A percentile compares a stretch with the other conserved stretches of the same genome.
Evolutionary conservation across 2,888 invertebrate species (phyloP).

Genomic region (Ectropis crepuscularia): DNA sequence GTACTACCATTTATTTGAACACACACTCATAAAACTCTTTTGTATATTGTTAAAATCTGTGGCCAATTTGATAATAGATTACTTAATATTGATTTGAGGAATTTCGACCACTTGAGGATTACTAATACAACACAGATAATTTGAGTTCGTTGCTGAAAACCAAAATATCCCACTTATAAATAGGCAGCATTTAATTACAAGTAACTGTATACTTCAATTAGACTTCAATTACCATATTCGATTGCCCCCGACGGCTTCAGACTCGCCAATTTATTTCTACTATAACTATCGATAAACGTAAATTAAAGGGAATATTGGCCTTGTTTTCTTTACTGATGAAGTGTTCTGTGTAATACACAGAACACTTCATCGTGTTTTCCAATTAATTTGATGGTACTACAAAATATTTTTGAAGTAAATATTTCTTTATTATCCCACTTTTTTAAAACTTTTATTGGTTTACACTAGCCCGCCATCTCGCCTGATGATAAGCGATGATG

Average conservation of each 20-base stretch:
- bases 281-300: not conserved
- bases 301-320: not conserved
- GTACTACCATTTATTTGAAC: too few relatives aligned
- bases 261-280: slow-evolving; percentile 9
- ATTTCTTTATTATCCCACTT: too few relatives aligned
- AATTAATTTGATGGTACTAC: not conserved
- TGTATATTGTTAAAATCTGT: too few relatives aligned
- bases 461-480: too few relatives aligned
- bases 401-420: too few relatives aligned
- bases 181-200: slow-evolving; percentile 18
- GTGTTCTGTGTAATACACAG: not conserved
- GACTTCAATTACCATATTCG: slow-evolving; percentile 18
- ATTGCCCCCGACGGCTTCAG: slow-evolving; percentile 11
- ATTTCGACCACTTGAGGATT: not conserved
- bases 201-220: slow-evolving; percentile 20
- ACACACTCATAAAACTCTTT: too few relatives aligned
- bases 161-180: slow-evolving; percentile 1
- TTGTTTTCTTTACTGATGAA: slow-evolving; percentile 1
- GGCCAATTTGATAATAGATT: too few relatives aligned
- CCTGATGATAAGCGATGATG: too few relatives aligned
- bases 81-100: too few relatives aligned
- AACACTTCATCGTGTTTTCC: not conserved
- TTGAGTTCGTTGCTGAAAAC: not conserved
- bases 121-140: not conserved
- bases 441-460: too few relatives aligned